Conservation (phyloP, 2,113 vertebrate species). For the Propithecus coquereli region DNA sequence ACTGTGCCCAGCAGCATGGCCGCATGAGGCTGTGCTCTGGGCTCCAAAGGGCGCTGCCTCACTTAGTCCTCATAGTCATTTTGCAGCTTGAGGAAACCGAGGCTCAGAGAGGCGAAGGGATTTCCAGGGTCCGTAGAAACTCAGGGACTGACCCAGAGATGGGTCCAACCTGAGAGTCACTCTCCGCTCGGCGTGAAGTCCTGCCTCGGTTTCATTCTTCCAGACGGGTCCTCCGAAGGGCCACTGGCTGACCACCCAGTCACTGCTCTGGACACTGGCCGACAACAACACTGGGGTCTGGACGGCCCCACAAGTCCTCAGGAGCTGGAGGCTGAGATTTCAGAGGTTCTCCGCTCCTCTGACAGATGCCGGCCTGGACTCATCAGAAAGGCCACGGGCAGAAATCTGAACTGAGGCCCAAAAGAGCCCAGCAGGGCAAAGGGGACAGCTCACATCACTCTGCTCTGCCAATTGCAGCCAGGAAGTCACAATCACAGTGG, state of each 20-base stretch:
- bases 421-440: neutral
- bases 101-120: neutral
- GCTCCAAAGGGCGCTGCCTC: neutral
- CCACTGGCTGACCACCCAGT: neutral
- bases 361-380: neutral
- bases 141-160: neutral
- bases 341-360: neutral
- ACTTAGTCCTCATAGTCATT: neutral
- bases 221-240: neutral
- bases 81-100: neutral
- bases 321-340: neutral
- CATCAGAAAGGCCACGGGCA: neutral
- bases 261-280: accelerated
- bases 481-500: accelerated
- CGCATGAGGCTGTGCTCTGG: accelerated
- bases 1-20: accelerated
- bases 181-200: neutral
- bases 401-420: neutral
- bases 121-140: neutral
- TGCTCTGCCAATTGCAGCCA: neutral
- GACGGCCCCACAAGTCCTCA: neutral
- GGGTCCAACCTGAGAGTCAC: neutral
- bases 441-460: neutral
- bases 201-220: neutral
- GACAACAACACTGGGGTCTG: neutral